These are phyloP conservation scores for Acrocephalus scirpaceus DNA, from an alignment of 2,797 vertebrate species.

Conservation along the genomic window DNA sequence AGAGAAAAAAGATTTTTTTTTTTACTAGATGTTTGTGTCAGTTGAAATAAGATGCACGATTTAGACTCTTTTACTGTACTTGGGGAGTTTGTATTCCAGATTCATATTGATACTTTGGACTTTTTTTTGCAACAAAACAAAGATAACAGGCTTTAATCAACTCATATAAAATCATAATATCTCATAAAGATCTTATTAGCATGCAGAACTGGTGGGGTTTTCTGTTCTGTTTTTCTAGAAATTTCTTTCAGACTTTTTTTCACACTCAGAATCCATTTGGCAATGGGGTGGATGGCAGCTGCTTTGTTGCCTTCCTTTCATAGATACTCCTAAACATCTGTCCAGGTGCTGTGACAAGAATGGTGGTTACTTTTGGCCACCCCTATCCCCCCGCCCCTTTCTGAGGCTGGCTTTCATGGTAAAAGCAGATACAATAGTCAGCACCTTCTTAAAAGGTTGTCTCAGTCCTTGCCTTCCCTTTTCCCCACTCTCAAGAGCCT, in stretches of 20 bases:
- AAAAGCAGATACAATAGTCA: not conserved
- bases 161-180: not conserved
- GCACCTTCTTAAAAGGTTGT: not conserved
- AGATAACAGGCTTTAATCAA: not conserved
- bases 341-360: not conserved
- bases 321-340: not conserved
- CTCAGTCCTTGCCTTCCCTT: not conserved
- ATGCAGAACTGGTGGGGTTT: not conserved
- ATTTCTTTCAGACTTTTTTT: not conserved
- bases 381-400: accelerated
- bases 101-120: not conserved
- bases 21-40: not conserved
- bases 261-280: not conserved
- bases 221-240: not conserved
- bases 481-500: not conserved
- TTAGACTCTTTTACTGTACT: not conserved
- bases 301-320: not conserved
- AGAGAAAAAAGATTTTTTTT: not conserved
- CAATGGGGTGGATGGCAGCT: not conserved
- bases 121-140: not conserved
- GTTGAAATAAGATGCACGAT: not conserved
- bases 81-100: not conserved
- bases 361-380: not conserved
- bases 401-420: not conserved
- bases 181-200: not conserved